phyloP scores from a whole-genome alignment of 1,140 invertebrate species.

The Homarus americanus region DNA sequence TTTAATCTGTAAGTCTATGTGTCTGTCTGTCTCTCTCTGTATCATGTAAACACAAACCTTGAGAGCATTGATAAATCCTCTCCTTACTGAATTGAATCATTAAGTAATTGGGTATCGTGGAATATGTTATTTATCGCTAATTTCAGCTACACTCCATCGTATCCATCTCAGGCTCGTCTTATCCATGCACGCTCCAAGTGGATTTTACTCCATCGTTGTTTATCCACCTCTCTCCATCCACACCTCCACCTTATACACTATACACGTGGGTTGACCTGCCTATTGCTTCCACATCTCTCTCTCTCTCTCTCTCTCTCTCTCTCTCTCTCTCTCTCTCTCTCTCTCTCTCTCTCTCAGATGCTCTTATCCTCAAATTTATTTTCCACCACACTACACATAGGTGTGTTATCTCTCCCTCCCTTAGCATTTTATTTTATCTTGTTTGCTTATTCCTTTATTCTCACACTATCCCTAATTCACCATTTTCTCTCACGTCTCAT shows the following conservation, averaged over 20 bases:
- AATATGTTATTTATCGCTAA: neutral
- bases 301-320: constrained; percentile 1
- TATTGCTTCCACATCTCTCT: too few relatives aligned
- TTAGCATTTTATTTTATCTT: neutral
- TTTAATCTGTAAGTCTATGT: too few relatives aligned
- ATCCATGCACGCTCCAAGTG: neutral
- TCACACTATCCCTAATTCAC: neutral
- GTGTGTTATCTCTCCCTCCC: neutral
- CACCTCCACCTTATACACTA: too few relatives aligned
- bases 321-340: neutral
- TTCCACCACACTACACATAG: neutral
- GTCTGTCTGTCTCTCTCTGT: too few relatives aligned
- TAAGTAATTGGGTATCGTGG: neutral
- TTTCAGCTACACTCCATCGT: too few relatives aligned
- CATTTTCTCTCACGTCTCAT: neutral
- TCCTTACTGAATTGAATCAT: too few relatives aligned
- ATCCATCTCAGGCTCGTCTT: too few relatives aligned
- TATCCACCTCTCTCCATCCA: neutral
- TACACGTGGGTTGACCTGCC: too few relatives aligned
- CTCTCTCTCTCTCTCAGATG: neutral
- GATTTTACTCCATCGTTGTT: neutral
- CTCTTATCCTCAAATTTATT: neutral
- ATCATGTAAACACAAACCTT: too few relatives aligned
- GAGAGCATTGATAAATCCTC: too few relatives aligned
- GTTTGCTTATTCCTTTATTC: too few relatives aligned